These are phyloP conservation scores for Spicauda simplicius DNA, from an alignment of 2,888 invertebrate genomes.

Conservation along the genomic window DNA sequence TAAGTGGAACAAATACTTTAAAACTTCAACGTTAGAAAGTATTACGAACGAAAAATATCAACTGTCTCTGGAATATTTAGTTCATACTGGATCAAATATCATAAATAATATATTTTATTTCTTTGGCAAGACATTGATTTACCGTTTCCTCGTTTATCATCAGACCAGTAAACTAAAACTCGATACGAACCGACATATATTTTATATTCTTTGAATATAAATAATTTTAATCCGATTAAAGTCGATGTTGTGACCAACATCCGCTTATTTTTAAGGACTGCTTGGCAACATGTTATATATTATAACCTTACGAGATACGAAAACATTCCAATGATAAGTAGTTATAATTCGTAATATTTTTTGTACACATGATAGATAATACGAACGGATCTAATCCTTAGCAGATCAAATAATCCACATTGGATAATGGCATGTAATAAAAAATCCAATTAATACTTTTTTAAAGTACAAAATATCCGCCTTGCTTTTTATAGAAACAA, in stretches of 20 bases:
- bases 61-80: too few species aligned
- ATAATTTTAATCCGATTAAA: constrained; percentile 47
- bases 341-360: constrained; percentile 12
- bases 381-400: constrained; percentile 20
- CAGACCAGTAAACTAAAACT: too few species aligned
- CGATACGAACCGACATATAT: constrained; percentile 51
- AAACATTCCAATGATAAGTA: constrained; percentile 9
- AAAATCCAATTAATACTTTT: constrained; percentile 47
- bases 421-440: constrained; percentile 44
- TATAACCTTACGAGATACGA: neutral
- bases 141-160: too few species aligned
- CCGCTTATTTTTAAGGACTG: neutral
- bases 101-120: too few species aligned
- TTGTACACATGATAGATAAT: constrained; percentile 5
- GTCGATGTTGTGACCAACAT: constrained; percentile 26
- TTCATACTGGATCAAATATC: too few species aligned
- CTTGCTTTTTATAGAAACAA: constrained; percentile 47
- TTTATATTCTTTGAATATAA: constrained; percentile 52
- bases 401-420: constrained; percentile 20
- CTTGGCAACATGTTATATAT: constrained; percentile 4
- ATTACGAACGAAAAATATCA: too few species aligned
- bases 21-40: too few species aligned
- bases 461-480: constrained; percentile 43
- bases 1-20: too few species aligned
- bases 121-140: too few species aligned